Percentiles rank a stretch among this genome's conserved stretches.
Evolutionary conservation across 2,797 vertebrate genomes (phyloP).

Genomic region (Novumbra hubbsi): DNA sequence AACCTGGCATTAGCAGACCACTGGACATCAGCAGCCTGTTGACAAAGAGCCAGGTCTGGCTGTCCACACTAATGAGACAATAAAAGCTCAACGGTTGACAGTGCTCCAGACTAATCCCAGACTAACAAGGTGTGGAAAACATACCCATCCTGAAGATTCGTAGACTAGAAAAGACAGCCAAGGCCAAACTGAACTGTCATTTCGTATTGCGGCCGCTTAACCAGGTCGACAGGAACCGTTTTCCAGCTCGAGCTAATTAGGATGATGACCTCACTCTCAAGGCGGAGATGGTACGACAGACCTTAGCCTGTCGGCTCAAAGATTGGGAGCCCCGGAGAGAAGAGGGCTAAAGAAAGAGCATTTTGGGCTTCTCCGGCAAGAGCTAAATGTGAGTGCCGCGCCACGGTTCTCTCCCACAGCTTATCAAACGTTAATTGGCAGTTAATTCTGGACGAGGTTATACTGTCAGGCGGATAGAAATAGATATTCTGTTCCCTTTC

Average conservation of each 20-base stretch:
- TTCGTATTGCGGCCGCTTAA: background rate
- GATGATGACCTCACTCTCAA: conserved; percentile 32
- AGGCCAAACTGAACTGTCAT: background rate
- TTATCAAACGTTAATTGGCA: conserved; percentile 66
- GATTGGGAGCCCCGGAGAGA: conserved; percentile 17
- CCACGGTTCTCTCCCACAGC: conserved; percentile 34
- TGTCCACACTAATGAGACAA: conserved; percentile 32
- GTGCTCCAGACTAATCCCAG: conserved; percentile 36
- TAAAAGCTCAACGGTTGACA: conserved; percentile 36
- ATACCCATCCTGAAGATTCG: conserved; percentile 22
- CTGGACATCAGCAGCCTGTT: background rate
- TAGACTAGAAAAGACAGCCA: conserved; percentile 8
- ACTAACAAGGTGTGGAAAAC: conserved; percentile 27
- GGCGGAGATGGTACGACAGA: conserved; percentile 44
- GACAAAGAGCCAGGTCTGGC: background rate
- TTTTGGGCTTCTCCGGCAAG: conserved; percentile 8
- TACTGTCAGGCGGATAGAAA: conserved; percentile 56
- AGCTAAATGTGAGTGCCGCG: conserved; percentile 37
- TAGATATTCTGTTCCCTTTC: conserved; percentile 38
- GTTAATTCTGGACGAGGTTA: conserved; percentile 66
- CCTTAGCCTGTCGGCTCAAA: conserved; percentile 35
- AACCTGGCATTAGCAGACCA: background rate
- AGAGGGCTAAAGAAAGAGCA: conserved; percentile 48
- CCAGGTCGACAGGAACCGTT: conserved; percentile 8
- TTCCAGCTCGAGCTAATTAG: conserved; percentile 35